Percentiles rank a stretch among this genome's conserved stretches.
phyloP scores from a whole-genome alignment of 2,113 vertebrate genomes.

The Nansenia antarctica region DNA sequence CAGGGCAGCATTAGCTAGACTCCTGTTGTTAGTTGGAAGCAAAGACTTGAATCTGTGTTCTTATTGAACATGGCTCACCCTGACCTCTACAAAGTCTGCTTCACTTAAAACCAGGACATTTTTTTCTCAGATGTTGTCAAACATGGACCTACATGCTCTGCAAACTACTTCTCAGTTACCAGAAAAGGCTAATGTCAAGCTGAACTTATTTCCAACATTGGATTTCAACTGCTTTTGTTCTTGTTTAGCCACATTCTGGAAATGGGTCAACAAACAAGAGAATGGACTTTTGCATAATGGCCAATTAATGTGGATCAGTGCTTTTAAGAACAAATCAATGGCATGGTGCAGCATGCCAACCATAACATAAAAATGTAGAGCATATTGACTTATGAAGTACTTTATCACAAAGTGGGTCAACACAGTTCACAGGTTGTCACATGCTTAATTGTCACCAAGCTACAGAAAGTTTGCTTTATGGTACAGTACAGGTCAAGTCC shows the following conservation, averaged over 20 bases:
- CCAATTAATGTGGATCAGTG: conserved; percentile 24
- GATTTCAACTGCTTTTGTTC: conserved; percentile 17
- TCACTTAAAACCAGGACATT: background rate
- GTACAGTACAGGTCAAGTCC: background rate
- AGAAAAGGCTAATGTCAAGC: too few species aligned
- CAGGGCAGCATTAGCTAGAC: background rate
- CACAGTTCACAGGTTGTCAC: background rate
- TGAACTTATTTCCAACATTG: background rate
- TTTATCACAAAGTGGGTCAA: conserved; percentile 57
- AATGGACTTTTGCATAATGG: conserved; percentile 55
- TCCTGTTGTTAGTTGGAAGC: background rate
- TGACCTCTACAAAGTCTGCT: too few species aligned
- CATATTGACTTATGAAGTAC: conserved; percentile 36
- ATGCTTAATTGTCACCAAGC: background rate
- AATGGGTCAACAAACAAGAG: conserved; percentile 57
- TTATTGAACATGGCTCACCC: background rate
- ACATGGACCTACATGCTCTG: too few species aligned
- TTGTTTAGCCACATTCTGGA: conserved; percentile 13
- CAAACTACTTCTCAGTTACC: too few species aligned
- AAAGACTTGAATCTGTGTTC: background rate
- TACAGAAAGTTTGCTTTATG: background rate
- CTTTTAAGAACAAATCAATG: conserved; percentile 60
- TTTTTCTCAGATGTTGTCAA: too few species aligned
- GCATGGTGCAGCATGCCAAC: conserved; percentile 27
- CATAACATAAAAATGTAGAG: conserved; percentile 32